Percentiles rank a stretch among this genome's conserved stretches.
These are phyloP conservation scores for Allygus modestus DNA, from an alignment of 2,888 invertebrate genomes.

Conservation along the genomic window DNA sequence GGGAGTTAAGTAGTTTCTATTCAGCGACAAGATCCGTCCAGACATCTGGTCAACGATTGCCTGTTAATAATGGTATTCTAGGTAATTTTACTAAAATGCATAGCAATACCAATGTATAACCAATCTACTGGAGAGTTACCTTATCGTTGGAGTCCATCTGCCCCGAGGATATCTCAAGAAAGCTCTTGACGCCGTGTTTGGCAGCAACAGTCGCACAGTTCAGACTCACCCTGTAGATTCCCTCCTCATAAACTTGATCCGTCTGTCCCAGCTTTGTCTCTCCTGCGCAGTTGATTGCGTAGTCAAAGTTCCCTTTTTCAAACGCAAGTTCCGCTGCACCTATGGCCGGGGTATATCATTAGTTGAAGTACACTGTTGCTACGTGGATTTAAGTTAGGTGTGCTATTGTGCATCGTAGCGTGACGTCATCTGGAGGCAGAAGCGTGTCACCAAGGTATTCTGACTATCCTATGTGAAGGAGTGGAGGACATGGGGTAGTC, in stretches of 20 bases:
- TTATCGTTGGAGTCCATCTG: constrained; percentile 89
- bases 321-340: constrained; percentile 90
- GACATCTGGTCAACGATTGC: too few relatives aligned
- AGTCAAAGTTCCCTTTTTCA: constrained; percentile 82
- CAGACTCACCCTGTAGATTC: constrained; percentile 88
- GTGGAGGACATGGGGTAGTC: too few relatives aligned
- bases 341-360: constrained; percentile 74
- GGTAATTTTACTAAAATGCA: too few relatives aligned
- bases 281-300: constrained; percentile 93
- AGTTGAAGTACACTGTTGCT: too few relatives aligned
- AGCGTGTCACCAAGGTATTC: too few relatives aligned
- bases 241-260: constrained; percentile 94
- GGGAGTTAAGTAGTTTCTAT: too few relatives aligned
- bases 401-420: too few relatives aligned
- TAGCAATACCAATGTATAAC: too few relatives aligned
- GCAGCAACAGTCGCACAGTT: constrained; percentile 91
- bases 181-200: constrained; percentile 81
- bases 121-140: constrained; percentile 76
- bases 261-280: constrained; percentile 94
- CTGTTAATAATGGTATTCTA: too few relatives aligned
- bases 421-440: too few relatives aligned
- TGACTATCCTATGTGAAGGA: too few relatives aligned
- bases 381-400: not conserved
- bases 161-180: constrained; percentile 91
- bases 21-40: too few relatives aligned